Base-by-base conservation (phyloP, 1,140 invertebrate species). In the Drosophila orena region DNA sequence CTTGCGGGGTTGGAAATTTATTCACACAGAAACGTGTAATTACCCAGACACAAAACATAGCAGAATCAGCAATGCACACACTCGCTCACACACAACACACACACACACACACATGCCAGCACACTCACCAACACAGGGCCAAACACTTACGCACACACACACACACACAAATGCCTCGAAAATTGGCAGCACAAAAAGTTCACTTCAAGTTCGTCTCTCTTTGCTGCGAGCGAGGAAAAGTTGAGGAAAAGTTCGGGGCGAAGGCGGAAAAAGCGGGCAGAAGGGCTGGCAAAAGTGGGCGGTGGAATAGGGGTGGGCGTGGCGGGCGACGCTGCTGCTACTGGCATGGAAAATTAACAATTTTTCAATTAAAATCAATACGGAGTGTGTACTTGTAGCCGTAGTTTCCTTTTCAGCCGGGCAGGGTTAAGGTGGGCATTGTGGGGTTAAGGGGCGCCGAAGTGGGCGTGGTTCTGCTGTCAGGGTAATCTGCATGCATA, bases 301-400 rank as follows among this genome's bases (percentile, higher is more conserved):
- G 8, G 61, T 60, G 22, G 27, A 20, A 22, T 3, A n/a, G 2
- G 56, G 46, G 64, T 44, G 76, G 75, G 74, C 74, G 81, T 86
- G 81, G 69, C 30, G 30, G 53, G 22, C 35, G 71, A 37, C 37
- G 37, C 66, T 55, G 61, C 79, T 86, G 83, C 59, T 84, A 77
- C 69, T 89, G 84, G 84, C 84, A 89, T 89, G 84, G 84, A 89
- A 89, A 89, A 89, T 89, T 89, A 89, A 89, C 84, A 89, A 89
- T 90, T 89, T 89, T 89, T 89, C 85, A 89, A 89, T 89, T 89
- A 89, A 89, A 90, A 89, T 89, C 84, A 89, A 89, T 89, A 89
- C 76, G 69, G 69, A 89, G 85, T 90, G 77, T 71, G 68, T 70
- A 70, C 68, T 70, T 57, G 65, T 70, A 70, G 64, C 69, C 42